These are phyloP conservation scores for Cyrtodaria siliqua DNA, from an alignment of 2,888 invertebrate species.

Conservation along the genomic window DNA sequence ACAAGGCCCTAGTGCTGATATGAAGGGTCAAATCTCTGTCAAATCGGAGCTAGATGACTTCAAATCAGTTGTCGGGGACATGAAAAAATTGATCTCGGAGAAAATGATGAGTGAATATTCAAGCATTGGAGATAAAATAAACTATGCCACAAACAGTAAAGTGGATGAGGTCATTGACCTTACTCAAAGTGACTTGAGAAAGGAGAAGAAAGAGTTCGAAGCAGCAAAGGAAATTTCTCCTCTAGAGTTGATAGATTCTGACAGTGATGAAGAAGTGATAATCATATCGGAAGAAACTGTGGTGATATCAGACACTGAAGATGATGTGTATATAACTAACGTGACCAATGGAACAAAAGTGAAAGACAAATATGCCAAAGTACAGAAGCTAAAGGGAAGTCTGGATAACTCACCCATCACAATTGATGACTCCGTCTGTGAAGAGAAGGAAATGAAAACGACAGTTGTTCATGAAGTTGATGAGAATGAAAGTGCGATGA, in stretches of 20 bases:
- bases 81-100: conserved; percentile 30
- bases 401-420: neutral
- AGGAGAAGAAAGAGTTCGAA: neutral
- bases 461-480: too few relatives aligned
- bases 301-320: neutral
- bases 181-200: neutral
- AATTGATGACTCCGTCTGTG: neutral
- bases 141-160: too few relatives aligned
- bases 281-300: neutral
- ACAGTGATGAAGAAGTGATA: neutral
- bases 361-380: too few relatives aligned
- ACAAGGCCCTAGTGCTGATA: too few relatives aligned
- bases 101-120: conserved; percentile 33
- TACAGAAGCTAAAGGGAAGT: neutral
- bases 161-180: neutral
- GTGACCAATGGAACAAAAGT: neutral
- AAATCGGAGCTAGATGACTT: neutral
- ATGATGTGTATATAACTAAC: neutral
- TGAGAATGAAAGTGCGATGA: too few relatives aligned
- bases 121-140: neutral
- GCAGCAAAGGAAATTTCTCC: conserved; percentile 2
- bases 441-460: neutral
- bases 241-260: neutral
- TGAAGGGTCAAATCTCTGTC: too few relatives aligned
- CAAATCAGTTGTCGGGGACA: neutral